A percentile compares a stretch with the other conserved stretches of the same genome.
Evolutionary conservation across 2,113 vertebrate species (phyloP).

Genomic region (Clarias macrocephalus): DNA sequence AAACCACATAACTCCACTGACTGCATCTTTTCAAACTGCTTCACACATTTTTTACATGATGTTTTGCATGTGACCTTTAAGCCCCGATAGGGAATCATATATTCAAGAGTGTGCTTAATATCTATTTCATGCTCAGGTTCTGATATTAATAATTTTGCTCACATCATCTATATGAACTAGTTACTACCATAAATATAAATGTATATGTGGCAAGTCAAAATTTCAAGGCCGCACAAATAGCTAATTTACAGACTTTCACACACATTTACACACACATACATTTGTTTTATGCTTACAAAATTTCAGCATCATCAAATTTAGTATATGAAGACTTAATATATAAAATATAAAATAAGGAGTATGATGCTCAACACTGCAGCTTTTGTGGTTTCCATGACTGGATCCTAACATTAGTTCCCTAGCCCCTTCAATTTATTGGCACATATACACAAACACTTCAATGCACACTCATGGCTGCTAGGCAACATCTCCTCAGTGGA

Average conservation of each 20-base stretch:
- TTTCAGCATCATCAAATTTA: not conserved
- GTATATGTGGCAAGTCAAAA: not conserved
- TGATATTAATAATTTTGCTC: not conserved
- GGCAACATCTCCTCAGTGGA: conserved; percentile 44
- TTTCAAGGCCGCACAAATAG: too few relatives aligned
- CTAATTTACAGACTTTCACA: too few relatives aligned
- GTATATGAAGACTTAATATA: not conserved
- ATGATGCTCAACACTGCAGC: not conserved
- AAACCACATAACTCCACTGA: too few relatives aligned
- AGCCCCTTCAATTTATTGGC: conserved; percentile 21
- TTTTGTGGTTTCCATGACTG: not conserved
- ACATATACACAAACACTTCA: not conserved
- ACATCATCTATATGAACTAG: not conserved
- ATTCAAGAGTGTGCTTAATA: too few relatives aligned
- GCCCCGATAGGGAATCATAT: not conserved
- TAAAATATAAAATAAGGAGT: not conserved
- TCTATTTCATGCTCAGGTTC: not conserved
- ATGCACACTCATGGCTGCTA: conserved; percentile 36
- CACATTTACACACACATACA: not conserved
- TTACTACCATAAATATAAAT: not conserved
- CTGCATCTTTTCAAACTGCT: too few relatives aligned
- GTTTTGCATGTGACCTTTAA: not conserved
- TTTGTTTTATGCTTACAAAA: not conserved
- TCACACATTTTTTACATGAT: not conserved
- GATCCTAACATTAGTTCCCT: not conserved